Conservation (phyloP, 2,113 vertebrate genomes). For the Mandrillus leucophaeus region DNA sequence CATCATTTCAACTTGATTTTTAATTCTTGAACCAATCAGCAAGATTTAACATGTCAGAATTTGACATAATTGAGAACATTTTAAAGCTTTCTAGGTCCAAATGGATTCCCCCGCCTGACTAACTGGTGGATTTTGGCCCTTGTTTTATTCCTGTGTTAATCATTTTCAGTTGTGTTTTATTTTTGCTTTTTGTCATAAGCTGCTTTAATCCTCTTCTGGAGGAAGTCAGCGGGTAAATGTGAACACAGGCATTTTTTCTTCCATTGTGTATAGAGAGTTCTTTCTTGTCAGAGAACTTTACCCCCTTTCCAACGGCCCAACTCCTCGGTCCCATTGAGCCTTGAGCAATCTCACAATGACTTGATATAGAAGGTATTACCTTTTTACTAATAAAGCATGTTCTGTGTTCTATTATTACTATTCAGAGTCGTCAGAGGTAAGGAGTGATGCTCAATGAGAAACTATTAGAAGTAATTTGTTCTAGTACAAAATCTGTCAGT, state of each 20-base stretch:
- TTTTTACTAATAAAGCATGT: slow-evolving; percentile 1
- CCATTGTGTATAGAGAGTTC: neutral
- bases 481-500: neutral
- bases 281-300: neutral
- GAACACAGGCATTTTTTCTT: neutral
- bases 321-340: neutral
- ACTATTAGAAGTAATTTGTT: neutral
- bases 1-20: neutral
- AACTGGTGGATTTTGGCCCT: neutral
- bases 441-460: neutral
- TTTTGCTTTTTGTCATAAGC: slow-evolving; percentile 10
- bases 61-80: slow-evolving; percentile 1
- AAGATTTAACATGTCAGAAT: neutral
- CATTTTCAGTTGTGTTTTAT: neutral
- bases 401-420: neutral
- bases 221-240: neutral
- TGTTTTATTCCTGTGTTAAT: neutral
- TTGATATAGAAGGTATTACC: neutral
- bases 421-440: neutral
- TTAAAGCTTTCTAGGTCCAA: neutral
- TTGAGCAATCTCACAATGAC: neutral
- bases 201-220: neutral
- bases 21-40: neutral
- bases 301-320: neutral
- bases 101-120: neutral